Evolutionary conservation across 2,888 invertebrate genomes (phyloP).

Genomic region (Torymus tubicola): DNA sequence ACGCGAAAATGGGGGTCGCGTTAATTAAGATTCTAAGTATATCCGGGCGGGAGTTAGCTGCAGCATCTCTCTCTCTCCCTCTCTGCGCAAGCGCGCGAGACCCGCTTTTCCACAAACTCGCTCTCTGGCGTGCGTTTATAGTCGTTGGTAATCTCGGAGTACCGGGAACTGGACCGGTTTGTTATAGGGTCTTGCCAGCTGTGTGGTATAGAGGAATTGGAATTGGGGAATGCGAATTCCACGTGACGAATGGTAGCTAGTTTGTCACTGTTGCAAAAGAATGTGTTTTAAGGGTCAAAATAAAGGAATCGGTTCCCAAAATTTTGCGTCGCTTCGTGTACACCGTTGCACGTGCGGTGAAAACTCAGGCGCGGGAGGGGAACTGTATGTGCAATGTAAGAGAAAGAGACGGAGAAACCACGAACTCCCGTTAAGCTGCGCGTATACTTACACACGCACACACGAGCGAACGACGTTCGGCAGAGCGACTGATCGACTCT

Average conservation of each 20-base stretch:
- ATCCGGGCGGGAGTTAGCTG: conserved; percentile 17
- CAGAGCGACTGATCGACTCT: too few relatives aligned
- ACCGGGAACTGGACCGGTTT: conserved; percentile 25
- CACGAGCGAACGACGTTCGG: too few relatives aligned
- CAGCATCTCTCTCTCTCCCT: too few relatives aligned
- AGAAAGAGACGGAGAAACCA: conserved; percentile 19
- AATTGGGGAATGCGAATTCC: neutral
- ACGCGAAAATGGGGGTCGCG: conserved; percentile 22
- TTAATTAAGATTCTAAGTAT: conserved; percentile 49
- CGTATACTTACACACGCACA: too few relatives aligned
- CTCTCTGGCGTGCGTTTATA: neutral
- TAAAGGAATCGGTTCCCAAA: too few relatives aligned
- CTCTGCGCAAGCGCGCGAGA: too few relatives aligned
- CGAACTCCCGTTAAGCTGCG: conserved; percentile 49
- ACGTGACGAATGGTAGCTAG: too few relatives aligned
- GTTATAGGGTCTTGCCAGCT: neutral
- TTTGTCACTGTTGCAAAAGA: too few relatives aligned
- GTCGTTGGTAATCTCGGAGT: conserved; percentile 27
- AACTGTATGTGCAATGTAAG: neutral
- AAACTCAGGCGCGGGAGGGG: neutral
- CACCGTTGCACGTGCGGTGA: conserved; percentile 13
- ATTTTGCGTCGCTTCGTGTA: neutral
- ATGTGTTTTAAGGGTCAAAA: too few relatives aligned
- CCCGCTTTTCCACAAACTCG: conserved; percentile 40
- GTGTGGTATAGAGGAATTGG: neutral